A percentile compares a stretch with the other conserved stretches of the same genome.
These are phyloP conservation scores for Nycticorax nycticorax DNA, from an alignment of 2,113 vertebrate genomes.

Conservation along the genomic window DNA sequence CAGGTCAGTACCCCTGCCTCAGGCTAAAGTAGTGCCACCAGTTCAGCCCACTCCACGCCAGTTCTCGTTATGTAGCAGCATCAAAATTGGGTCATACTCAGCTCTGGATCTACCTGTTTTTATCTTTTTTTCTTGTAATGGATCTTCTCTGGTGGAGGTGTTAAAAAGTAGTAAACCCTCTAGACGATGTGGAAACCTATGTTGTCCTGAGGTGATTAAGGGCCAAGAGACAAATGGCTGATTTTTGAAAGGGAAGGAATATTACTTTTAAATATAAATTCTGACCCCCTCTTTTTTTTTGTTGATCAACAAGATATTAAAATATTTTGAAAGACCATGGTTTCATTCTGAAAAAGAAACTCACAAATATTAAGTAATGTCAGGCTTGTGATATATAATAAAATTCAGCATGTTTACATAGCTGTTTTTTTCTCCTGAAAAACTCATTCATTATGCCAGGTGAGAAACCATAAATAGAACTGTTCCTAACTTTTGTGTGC, in stretches of 20 bases:
- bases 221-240: neutral
- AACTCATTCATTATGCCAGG: neutral
- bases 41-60: neutral
- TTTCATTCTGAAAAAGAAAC: neutral
- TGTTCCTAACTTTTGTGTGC: neutral
- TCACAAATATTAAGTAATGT: neutral
- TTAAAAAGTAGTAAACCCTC: neutral
- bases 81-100: neutral
- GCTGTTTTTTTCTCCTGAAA: neutral
- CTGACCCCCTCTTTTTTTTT: neutral
- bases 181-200: neutral
- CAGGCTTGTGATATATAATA: neutral
- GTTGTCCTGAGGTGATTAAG: neutral
- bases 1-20: neutral
- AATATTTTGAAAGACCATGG: neutral
- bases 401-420: neutral
- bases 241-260: neutral
- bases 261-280: neutral
- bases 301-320: neutral
- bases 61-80: neutral
- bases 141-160: neutral
- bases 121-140: neutral
- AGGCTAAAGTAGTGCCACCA: neutral
- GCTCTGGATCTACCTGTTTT: neutral
- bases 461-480: neutral